Evolutionary conservation across 2,113 vertebrate genomes (phyloP).

Genomic region (Notothenia rossii): DNA sequence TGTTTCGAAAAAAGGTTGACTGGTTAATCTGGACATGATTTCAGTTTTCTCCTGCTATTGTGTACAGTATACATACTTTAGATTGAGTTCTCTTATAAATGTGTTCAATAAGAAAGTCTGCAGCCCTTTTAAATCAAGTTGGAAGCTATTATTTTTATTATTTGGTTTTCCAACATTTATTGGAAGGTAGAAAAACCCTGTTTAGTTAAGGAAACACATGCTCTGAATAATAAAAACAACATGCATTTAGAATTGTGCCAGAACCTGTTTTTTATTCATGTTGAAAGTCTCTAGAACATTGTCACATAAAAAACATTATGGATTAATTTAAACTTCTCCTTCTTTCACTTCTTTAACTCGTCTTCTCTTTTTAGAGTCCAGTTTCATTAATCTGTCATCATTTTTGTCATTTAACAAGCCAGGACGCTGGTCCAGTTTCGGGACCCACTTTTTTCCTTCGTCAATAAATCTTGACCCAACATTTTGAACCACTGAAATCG

Average conservation of each 20-base stretch:
- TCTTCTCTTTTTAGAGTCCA: not conserved
- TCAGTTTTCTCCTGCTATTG: not conserved
- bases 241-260: not conserved
- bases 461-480: too few relatives aligned
- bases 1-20: too few relatives aligned
- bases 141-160: not conserved
- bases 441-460: too few relatives aligned
- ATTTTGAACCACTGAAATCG: too few relatives aligned
- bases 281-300: not conserved
- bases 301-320: not conserved
- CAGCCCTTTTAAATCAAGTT: not conserved
- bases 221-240: not conserved
- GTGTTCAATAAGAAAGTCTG: not conserved
- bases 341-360: not conserved
- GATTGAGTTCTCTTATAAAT: not conserved
- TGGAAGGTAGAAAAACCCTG: not conserved
- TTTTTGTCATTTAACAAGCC: not conserved
- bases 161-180: not conserved
- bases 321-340: not conserved
- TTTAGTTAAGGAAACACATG: not conserved
- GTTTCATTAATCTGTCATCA: not conserved
- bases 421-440: not conserved
- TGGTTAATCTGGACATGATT: not conserved
- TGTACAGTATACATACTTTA: not conserved
- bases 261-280: not conserved